A percentile compares a stretch with the other conserved stretches of the same genome.
phyloP scores from a whole-genome alignment of 2,797 vertebrate species.

The Sebastolobus alascanus region DNA sequence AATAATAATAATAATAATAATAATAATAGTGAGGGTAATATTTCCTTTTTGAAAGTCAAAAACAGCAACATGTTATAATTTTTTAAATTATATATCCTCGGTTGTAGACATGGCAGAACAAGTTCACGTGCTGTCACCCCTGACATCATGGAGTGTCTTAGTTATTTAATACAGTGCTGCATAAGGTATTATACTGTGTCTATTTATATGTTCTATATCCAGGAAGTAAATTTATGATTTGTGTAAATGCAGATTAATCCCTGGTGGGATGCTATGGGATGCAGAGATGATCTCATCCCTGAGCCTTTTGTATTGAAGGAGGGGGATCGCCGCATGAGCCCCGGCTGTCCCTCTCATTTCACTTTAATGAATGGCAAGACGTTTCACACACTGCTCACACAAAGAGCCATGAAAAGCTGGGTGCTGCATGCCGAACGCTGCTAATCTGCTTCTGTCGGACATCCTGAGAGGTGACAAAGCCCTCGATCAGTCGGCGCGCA shows the following conservation, averaged over 20 bases:
- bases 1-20: no score
- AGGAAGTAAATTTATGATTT: conserved; percentile 40
- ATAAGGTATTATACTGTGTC: not conserved
- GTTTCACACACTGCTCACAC: conserved; percentile 65
- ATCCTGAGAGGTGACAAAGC: conserved; percentile 66
- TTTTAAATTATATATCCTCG: not conserved
- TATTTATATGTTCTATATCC: conserved; percentile 5
- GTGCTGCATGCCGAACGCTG: conserved; percentile 47
- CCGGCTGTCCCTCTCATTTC: conserved; percentile 66
- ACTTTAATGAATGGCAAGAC: conserved; percentile 69
- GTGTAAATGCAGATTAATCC: conserved; percentile 50
- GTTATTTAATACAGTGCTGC: not conserved
- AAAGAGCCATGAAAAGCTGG: conserved; percentile 53
- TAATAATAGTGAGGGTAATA: no score
- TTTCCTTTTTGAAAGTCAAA: not conserved
- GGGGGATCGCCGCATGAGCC: conserved; percentile 51
- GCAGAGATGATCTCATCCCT: conserved; percentile 77
- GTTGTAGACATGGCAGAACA: not conserved
- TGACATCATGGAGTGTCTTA: not conserved
- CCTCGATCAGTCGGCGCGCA: conserved; percentile 9
- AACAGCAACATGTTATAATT: not conserved
- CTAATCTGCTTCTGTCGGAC: conserved; percentile 72
- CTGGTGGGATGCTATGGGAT: conserved; percentile 39
- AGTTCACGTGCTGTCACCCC: not conserved
- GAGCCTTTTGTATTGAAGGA: conserved; percentile 56